Base-by-base conservation (phyloP, 2,797 vertebrate genomes). In the Acrossocheilus fasciatus region DNA sequence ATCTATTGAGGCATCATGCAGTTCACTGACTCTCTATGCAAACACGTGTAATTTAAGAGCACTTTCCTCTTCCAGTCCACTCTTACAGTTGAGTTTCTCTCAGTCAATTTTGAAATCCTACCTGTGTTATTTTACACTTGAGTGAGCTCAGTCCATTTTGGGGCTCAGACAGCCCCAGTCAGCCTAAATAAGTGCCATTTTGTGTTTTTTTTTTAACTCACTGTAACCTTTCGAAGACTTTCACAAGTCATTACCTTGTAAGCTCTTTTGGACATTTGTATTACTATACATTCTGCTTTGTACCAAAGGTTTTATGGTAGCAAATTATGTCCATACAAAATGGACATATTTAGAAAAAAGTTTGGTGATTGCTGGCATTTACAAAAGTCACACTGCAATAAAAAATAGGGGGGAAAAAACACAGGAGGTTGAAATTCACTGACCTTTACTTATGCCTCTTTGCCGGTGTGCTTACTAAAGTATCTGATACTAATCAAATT, bases 91-190 rank as follows among this genome's bases (percentile, higher is more conserved):
- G 82, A 52, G 15, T 85, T 74, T 57, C 72, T 69, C 66, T n/a
- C 39, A 62, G 75, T 77, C 82, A 64, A 72, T 86, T 86, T 72
- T 85, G 79, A 82, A 88, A 85, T 85, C 66, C 74, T 45, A 52
- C 80, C 80, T 80, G 83, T 78, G 73, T 82, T 86, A 86, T 80
- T 89, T 87, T 81, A 83, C 76, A 83, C 82, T 86, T 75, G 87
- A 88, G 47, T 75, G 81, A 81, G 74, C 45, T 43, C 69, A 62
- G 80, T 36, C 54, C 45, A 47, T 83, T 45, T 74, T 76, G 54
- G 20, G 73, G 54, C 34, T 77, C 64, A 62, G n/a, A 81, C 52
- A 41, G 30, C 50, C 79, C 30, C 68, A 79, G 74, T 83, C 50
- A 83, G 41, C 34, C 43, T 50, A 70, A 59, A 83, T 70, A 78